Conservation (phyloP, 2,888 invertebrate genomes). For the Leptinotarsa rubiginosa region DNA sequence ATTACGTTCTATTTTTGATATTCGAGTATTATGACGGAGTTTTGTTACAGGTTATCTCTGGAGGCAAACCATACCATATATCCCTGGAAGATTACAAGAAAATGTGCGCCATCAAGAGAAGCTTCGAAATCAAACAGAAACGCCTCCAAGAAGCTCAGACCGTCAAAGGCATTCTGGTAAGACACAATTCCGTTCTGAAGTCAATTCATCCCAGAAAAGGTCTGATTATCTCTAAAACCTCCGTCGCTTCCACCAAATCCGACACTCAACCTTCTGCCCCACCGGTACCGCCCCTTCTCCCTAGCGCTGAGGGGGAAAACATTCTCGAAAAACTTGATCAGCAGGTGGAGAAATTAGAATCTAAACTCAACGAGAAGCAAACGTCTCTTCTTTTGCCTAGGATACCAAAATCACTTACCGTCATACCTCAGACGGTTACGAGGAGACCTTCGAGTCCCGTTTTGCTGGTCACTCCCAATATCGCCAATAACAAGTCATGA, state of each 20-base stretch:
- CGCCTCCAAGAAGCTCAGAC: slow-evolving; percentile 72
- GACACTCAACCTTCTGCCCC: slow-evolving; percentile 30
- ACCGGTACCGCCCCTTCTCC: slow-evolving; percentile 10
- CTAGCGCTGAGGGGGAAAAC: slow-evolving; percentile 53
- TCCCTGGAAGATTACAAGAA: slow-evolving; percentile 84
- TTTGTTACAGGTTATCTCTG: slow-evolving; percentile 74
- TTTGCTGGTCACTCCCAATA: slow-evolving; percentile 58
- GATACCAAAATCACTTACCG: slow-evolving; percentile 84
- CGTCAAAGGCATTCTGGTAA: slow-evolving; percentile 45
- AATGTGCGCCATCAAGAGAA: slow-evolving; percentile 79
- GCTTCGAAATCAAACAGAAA: slow-evolving; percentile 66
- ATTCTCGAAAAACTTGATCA: slow-evolving; percentile 66
- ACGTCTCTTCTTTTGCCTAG: slow-evolving; percentile 75
- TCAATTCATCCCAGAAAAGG: slow-evolving; percentile 57
- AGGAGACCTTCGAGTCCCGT: slow-evolving; percentile 60
- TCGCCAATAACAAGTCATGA: slow-evolving; percentile 58
- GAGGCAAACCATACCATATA: slow-evolving; percentile 83
- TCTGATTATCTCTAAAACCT: slow-evolving; percentile 58
- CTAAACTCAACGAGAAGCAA: slow-evolving; percentile 60
- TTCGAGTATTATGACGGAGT: no score
- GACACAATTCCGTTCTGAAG: slow-evolving; percentile 56
- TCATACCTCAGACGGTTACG: slow-evolving; percentile 77
- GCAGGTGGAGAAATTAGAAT: slow-evolving; percentile 66
- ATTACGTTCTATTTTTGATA: no score
- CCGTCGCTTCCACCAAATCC: slow-evolving; percentile 48